Conservation (phyloP, 2,113 vertebrate species). For the Aldabrachelys gigantea region DNA sequence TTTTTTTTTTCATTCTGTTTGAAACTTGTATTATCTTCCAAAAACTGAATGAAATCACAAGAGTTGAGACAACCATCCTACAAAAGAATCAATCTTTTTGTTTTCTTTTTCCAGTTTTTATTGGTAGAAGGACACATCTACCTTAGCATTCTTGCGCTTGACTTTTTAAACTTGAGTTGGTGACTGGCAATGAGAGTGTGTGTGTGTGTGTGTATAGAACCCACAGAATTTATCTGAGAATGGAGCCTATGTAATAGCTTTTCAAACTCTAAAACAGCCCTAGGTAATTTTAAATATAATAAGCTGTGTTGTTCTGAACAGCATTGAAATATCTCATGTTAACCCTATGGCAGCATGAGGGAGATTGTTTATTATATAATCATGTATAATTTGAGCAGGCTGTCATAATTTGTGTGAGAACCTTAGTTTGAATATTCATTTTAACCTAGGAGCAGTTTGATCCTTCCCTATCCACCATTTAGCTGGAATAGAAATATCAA, state of each 20-base stretch:
- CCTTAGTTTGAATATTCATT: conserved; percentile 25
- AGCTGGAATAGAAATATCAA: conserved; percentile 2
- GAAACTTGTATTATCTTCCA: background rate
- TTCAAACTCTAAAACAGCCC: background rate
- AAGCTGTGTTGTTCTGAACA: background rate
- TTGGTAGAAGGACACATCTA: background rate
- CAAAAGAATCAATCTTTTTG: background rate
- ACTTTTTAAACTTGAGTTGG: background rate
- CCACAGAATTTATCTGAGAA: background rate
- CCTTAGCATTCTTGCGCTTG: background rate
- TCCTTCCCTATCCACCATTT: conserved; percentile 18
- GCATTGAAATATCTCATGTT: conserved; percentile 1
- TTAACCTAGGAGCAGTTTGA: conserved; percentile 34
- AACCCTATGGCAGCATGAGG: background rate
- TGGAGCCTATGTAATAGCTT: background rate
- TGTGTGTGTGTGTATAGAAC: background rate
- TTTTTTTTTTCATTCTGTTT: background rate
- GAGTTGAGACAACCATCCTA: background rate
- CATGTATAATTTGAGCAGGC: background rate
- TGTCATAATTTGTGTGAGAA: conserved; percentile 47
- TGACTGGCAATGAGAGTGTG: background rate
- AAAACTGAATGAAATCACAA: conserved; percentile 9
- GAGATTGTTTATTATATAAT: conserved; percentile 51
- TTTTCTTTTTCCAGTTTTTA: background rate
- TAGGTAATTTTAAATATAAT: conserved; percentile 5